Evolutionary conservation across 2,113 vertebrate genomes (phyloP), one percentile per base, ranked within the genome.

Genomic region (Nycticorax nycticorax): DNA sequence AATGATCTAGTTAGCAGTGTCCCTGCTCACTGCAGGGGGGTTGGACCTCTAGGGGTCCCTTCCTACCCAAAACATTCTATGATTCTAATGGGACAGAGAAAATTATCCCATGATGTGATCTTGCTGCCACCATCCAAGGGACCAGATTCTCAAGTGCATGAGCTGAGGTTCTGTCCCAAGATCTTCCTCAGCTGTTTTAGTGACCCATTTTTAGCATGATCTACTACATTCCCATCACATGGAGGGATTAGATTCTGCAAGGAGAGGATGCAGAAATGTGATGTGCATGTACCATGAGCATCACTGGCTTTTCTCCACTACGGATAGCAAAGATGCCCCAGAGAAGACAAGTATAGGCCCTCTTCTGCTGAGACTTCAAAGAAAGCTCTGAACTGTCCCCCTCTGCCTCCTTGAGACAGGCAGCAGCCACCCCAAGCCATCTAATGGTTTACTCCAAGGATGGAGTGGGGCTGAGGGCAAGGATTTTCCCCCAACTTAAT

Each of bases 231-330:
- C 15, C 13, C 39, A 55, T 73, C 23, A 39, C 8, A 20, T 3
- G 7, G 41, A 85, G 20, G 13, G 35, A 50, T 33, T 50, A 48
- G 13, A 33, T 77, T 84, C 55, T 81, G 28, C 72, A 80, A 78
- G 28, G 22, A 90, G 22, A 77, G 8, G 17, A 45, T 24, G 22
- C 60, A 74, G 37, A 74, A 62, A 63, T 0, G 1, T 37, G 33
- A 13, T 9, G 17, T 41, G 18, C 0, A 0, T 12, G 30, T 14
- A 80, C 18, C 15, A 33, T 48, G 30, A 66, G 5, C 30, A 50
- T 56, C 48, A 21, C 8, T 48, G 27, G 4, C 56, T 75, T 86
- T 76, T 35, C 33, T 78, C 21, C 35, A 8, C 43, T 39, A 3
- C 12, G 26, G 47, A 55, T 18, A 73, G 24, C 45, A 93, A 93